Conservation (phyloP, 2,888 invertebrate genomes). For the Cotesia congregata region DNA sequence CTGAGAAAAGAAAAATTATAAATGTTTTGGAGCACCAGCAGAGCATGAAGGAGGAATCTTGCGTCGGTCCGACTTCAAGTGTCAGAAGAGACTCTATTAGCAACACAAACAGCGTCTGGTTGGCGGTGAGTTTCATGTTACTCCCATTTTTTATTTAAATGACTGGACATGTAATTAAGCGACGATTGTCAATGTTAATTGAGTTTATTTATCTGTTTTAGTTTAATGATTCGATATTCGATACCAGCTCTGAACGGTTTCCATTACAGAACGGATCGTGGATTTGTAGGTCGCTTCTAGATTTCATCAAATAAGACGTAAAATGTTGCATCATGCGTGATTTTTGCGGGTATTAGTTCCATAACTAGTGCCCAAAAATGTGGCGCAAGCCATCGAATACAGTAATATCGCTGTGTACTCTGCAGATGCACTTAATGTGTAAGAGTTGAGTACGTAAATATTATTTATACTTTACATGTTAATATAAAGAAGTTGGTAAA, state of each 20-base stretch:
- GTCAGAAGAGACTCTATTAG: conserved; percentile 79
- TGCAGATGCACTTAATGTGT: no score
- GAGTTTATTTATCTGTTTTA: conserved; percentile 44
- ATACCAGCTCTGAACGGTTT: conserved; percentile 73
- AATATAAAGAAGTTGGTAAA: no score
- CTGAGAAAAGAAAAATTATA: conserved; percentile 76
- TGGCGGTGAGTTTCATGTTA: conserved; percentile 72
- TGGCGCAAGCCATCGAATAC: no score
- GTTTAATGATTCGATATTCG: conserved; percentile 77
- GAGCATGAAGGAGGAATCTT: conserved; percentile 63
- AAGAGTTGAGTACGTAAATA: no score
- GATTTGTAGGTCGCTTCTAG: no score
- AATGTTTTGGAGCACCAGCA: conserved; percentile 72
- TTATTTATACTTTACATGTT: no score
- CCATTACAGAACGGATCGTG: conserved; percentile 52
- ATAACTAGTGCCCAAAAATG: no score
- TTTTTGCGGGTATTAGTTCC: no score
- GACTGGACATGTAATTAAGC: not conserved
- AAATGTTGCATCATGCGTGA: no score
- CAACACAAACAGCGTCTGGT: conserved; percentile 76
- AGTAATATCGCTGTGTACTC: no score
- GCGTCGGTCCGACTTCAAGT: conserved; percentile 77
- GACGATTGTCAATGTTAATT: not conserved
- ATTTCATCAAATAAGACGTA: no score
- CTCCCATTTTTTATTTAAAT: not conserved